Percentiles rank a stretch among this genome's conserved stretches.
Conservation (phyloP, 2,888 invertebrate genomes). For the Spodoptera littoralis region DNA sequence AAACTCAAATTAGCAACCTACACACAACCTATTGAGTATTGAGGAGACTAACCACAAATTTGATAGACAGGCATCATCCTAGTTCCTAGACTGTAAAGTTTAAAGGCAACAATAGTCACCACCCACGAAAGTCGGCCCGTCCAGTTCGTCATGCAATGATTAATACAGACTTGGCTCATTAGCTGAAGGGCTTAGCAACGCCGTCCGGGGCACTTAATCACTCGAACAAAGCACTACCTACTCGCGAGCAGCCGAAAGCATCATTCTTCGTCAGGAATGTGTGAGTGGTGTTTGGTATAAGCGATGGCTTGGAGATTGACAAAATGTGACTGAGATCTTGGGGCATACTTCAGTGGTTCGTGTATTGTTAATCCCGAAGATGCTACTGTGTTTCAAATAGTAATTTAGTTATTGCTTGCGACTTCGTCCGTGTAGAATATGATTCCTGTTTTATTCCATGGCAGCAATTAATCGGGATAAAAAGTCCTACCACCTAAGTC, state of each 20-base stretch:
- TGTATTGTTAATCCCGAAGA: too few species aligned
- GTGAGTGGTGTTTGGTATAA: slow-evolving; percentile 63
- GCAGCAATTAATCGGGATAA: too few species aligned
- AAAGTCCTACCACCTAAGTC: too few species aligned
- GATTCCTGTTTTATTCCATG: too few species aligned
- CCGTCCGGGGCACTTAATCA: slow-evolving; percentile 85
- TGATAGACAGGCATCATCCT: slow-evolving; percentile 29
- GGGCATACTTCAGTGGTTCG: too few species aligned
- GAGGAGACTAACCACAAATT: neutral
- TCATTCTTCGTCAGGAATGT: slow-evolving; percentile 89
- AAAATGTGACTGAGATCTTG: slow-evolving; percentile 10
- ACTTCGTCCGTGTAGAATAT: too few species aligned
- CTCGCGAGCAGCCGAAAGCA: slow-evolving; percentile 87
- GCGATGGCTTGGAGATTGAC: slow-evolving; percentile 39
- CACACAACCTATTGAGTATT: too few species aligned
- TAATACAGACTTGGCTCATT: slow-evolving; percentile 88
- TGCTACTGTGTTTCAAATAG: too few species aligned
- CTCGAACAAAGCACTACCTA: slow-evolving; percentile 88
- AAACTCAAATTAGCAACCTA: too few species aligned
- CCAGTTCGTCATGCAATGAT: slow-evolving; percentile 85
- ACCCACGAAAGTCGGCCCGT: slow-evolving; percentile 81
- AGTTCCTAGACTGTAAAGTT: slow-evolving; percentile 60
- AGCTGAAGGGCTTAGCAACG: slow-evolving; percentile 88
- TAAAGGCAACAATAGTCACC: slow-evolving; percentile 66
- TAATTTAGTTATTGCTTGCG: too few species aligned